Evolutionary conservation across 2,888 invertebrate species (phyloP).

Genomic region (Crematogaster levior): DNA sequence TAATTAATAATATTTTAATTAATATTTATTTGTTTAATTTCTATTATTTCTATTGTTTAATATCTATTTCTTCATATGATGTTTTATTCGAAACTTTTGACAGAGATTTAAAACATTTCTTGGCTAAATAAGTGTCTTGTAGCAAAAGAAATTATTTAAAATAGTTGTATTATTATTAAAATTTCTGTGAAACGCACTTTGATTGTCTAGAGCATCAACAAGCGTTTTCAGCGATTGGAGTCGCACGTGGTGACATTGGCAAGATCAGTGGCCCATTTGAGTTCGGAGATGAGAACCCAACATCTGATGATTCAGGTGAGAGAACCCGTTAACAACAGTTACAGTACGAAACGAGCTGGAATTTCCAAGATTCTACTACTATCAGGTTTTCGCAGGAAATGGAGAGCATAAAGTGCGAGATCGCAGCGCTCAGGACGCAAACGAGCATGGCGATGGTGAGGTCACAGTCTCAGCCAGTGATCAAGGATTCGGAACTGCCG

Average conservation of each 20-base stretch:
- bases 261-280: constrained; percentile 95
- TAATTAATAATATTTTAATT: neutral
- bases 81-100: neutral
- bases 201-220: constrained; percentile 91
- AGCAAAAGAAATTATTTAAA: neutral
- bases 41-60: no score
- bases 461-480: constrained; percentile 89
- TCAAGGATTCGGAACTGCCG: constrained; percentile 88
- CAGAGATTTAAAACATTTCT: neutral
- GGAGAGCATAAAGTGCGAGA: constrained; percentile 94
- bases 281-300: constrained; percentile 96
- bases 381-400: constrained; percentile 89
- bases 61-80: neutral
- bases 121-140: neutral
- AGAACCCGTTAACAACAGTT: constrained; percentile 35
- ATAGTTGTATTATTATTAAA: neutral
- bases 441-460: constrained; percentile 88
- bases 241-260: constrained; percentile 97
- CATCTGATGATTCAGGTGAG: constrained; percentile 92
- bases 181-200: constrained; percentile 3
- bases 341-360: constrained; percentile 33
- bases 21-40: neutral
- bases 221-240: constrained; percentile 95
- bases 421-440: constrained; percentile 91
- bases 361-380: constrained; percentile 71